Conservation (phyloP, 2,113 vertebrate genomes). For the Gorsachius goisagi region DNA sequence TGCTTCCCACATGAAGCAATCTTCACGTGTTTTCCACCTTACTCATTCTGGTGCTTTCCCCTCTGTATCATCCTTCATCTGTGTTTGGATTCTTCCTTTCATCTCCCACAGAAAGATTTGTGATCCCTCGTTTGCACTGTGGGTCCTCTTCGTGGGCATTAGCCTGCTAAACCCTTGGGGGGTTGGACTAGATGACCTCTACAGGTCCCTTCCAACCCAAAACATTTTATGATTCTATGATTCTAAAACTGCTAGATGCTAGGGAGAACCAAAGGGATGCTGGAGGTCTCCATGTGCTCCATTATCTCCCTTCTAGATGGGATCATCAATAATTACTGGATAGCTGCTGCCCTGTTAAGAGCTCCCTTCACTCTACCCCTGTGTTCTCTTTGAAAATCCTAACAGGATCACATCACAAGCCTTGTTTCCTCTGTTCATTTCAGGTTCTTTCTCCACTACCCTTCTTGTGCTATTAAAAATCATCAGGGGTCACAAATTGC, state of each 20-base stretch:
- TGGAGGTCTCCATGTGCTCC: not conserved
- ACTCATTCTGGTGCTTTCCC: not conserved
- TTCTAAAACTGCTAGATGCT: too few species aligned
- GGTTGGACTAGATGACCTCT: too few species aligned
- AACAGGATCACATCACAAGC: not conserved
- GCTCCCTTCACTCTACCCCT: not conserved
- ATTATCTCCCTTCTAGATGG: not conserved
- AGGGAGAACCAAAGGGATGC: not conserved
- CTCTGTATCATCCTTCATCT: accelerated
- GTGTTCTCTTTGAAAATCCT: not conserved
- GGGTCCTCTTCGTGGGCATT: not conserved
- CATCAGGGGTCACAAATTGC: not conserved
- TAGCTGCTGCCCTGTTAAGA: not conserved
- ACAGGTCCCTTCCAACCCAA: too few species aligned
- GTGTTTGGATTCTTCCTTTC: not conserved
- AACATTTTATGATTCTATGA: too few species aligned
- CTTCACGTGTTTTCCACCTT: not conserved
- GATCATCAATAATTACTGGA: not conserved
- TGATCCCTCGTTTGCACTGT: not conserved
- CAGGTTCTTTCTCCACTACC: not conserved
- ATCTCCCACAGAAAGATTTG: not conserved
- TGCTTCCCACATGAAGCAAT: not conserved
- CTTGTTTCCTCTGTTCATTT: not conserved
- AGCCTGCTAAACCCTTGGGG: not conserved
- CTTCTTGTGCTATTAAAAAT: not conserved